Conservation (phyloP, 2,113 vertebrate genomes). For the Phylloscopus whistleri region DNA sequence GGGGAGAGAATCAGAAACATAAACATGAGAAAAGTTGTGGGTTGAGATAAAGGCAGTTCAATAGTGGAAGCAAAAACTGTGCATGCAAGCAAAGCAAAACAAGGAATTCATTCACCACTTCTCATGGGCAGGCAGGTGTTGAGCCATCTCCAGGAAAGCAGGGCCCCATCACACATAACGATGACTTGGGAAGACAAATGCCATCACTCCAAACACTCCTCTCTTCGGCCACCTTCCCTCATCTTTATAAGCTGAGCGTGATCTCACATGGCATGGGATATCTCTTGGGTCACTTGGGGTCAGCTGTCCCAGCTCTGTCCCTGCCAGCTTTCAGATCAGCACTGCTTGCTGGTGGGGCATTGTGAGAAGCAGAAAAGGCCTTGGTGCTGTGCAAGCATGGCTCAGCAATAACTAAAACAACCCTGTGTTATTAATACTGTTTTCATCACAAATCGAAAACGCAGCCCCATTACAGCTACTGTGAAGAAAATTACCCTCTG, state of each 20-base stretch:
- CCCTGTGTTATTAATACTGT: neutral
- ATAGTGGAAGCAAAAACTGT: neutral
- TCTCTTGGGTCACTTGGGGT: neutral
- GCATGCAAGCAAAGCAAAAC: neutral
- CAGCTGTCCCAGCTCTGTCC: neutral
- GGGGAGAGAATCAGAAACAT: neutral
- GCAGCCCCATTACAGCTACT: neutral
- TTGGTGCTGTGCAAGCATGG: neutral
- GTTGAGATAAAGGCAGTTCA: neutral
- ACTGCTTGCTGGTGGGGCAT: neutral
- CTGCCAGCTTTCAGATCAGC: neutral
- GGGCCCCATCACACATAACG: fast-evolving
- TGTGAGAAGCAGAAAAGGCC: neutral
- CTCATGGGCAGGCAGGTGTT: neutral
- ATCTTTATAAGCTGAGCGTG: neutral
- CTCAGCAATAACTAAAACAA: neutral
- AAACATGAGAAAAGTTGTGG: neutral
- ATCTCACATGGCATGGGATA: neutral
- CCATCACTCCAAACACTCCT: neutral
- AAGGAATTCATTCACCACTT: neutral
- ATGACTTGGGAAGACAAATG: neutral
- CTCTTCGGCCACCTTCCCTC: neutral
- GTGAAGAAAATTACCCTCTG: neutral
- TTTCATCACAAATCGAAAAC: neutral
- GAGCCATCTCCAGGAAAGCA: neutral